These are phyloP conservation scores for Agrotis segetum DNA, from an alignment of 2,888 invertebrate genomes.

Conservation along the genomic window DNA sequence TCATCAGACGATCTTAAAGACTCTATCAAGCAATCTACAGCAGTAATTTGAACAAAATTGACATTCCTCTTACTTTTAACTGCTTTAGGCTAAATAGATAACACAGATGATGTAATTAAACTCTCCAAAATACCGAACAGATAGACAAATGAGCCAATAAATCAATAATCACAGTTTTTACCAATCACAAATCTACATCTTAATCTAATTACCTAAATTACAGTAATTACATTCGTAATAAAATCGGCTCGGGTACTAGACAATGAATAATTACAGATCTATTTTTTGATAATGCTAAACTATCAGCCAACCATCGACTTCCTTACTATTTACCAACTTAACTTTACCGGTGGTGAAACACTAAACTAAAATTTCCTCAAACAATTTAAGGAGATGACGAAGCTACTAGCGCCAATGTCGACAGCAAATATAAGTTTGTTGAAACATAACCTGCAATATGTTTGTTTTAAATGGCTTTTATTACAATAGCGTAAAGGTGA, in stretches of 20 bases:
- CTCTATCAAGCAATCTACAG: constrained; percentile 8
- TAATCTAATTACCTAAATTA: constrained; percentile 72
- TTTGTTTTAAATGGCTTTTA: constrained; percentile 65
- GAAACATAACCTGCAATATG: constrained; percentile 51
- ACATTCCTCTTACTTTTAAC: constrained; percentile 29
- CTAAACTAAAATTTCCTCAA: constrained; percentile 7
- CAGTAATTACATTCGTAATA: constrained; percentile 69
- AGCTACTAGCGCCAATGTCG: constrained; percentile 36
- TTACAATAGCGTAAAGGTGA: constrained; percentile 51
- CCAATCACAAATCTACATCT: constrained; percentile 63
- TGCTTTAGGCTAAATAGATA: constrained; percentile 49
- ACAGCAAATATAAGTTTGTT: constrained; percentile 47
- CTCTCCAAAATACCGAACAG: constrained; percentile 43
- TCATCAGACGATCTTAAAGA: neutral
- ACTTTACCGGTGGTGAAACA: constrained; percentile 25
- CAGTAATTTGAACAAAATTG: constrained; percentile 21
- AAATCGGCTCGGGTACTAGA: constrained; percentile 60
- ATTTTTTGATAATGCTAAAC: constrained; percentile 67
- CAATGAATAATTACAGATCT: constrained; percentile 72
- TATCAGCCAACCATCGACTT: constrained; percentile 58
- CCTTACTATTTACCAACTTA: constrained; percentile 57
- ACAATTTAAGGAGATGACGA: neutral
- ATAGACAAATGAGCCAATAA: constrained; percentile 59
- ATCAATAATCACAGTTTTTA: constrained; percentile 66
- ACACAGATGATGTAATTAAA: constrained; percentile 40